Percentiles rank a stretch among this genome's conserved stretches.
Conservation (phyloP, 1,140 invertebrate species). For the Cephus cinctus region DNA sequence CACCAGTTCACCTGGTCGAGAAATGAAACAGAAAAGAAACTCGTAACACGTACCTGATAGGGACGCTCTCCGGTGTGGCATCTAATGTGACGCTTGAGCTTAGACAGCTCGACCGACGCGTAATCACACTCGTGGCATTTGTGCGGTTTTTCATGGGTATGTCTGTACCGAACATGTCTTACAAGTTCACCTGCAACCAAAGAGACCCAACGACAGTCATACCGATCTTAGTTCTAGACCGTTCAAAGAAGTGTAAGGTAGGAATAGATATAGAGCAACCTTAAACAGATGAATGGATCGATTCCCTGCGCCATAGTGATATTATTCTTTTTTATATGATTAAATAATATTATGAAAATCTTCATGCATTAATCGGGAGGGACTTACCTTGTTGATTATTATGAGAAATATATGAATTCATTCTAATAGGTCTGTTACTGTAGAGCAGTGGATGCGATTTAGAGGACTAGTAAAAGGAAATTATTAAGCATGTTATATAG, state of each 20-base stretch:
- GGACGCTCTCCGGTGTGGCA: conserved; percentile 88
- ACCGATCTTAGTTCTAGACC: too few species aligned
- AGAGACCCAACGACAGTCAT: conserved; percentile 6
- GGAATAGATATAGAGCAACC: too few species aligned
- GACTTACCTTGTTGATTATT: too few species aligned
- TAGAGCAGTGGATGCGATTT: too few species aligned
- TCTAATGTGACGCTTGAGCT: conserved; percentile 88
- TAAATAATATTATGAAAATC: too few species aligned
- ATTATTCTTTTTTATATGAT: too few species aligned
- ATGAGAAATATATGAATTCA: too few species aligned
- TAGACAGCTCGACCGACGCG: conserved; percentile 90
- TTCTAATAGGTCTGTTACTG: too few species aligned
- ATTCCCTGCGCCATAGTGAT: too few species aligned
- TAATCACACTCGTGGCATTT: conserved; percentile 94
- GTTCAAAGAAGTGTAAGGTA: too few species aligned
- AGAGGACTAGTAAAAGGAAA: conserved; percentile 1
- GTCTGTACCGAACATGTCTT: conserved; percentile 86
- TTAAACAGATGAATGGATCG: too few species aligned
- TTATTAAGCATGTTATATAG: background rate
- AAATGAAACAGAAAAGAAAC: conserved; percentile 17
- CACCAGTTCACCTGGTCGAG: conserved; percentile 55
- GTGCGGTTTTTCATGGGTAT: conserved; percentile 95
- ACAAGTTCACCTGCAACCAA: conserved; percentile 79
- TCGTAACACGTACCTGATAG: conserved; percentile 63
- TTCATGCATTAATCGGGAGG: too few species aligned